A percentile compares a stretch with the other conserved stretches of the same genome.
Evolutionary conservation across 1,140 invertebrate genomes (phyloP).

Genomic region (Copidosoma floridanum): DNA sequence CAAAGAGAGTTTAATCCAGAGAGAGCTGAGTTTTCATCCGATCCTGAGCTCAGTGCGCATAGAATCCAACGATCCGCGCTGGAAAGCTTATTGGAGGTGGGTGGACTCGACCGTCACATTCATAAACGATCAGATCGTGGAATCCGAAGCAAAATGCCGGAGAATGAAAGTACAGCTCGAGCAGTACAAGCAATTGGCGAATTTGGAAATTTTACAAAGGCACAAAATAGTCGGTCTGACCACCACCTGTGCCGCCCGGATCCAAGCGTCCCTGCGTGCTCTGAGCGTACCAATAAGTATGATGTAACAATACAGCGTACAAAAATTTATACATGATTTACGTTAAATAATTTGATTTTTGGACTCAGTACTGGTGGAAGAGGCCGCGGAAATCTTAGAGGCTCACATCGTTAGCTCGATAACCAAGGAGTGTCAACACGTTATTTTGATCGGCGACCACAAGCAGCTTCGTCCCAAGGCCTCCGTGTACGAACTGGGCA

Average conservation of each 20-base stretch:
- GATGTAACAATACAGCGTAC: background rate
- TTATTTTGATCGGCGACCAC: conserved; percentile 3
- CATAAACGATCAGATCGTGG: background rate
- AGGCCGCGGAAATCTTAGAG: conserved; percentile 1
- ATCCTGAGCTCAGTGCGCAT: background rate
- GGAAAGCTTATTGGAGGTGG: background rate
- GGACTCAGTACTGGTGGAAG: background rate
- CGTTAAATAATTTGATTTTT: background rate
- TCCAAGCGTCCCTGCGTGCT: background rate
- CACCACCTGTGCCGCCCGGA: background rate
- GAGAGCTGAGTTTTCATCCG: background rate
- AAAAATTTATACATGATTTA: background rate
- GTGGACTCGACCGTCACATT: background rate
- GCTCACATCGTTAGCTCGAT: background rate
- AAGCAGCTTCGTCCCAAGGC: no score
- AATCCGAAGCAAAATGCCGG: background rate
- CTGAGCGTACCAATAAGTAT: conserved; percentile 1
- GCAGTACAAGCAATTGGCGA: background rate
- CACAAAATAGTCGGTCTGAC: background rate
- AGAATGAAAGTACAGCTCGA: background rate
- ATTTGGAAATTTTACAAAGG: background rate
- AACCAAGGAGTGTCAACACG: background rate
- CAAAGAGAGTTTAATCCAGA: background rate
- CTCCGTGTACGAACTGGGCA: background rate
- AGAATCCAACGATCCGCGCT: background rate